These are phyloP conservation scores for Tinea pellionella DNA, from an alignment of 2,888 invertebrate genomes.

Conservation along the genomic window DNA sequence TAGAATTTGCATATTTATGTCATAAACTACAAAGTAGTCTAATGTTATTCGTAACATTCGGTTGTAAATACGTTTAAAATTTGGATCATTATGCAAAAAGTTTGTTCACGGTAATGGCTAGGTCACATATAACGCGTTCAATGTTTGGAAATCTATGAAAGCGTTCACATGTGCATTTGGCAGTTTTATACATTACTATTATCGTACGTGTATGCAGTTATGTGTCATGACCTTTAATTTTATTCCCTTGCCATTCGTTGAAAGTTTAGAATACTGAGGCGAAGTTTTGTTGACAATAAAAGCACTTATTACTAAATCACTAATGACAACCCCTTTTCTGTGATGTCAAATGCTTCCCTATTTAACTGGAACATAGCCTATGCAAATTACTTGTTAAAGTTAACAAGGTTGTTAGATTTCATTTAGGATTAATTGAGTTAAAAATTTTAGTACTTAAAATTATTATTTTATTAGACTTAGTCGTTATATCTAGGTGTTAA, in stretches of 20 bases:
- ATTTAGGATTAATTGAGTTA: neutral
- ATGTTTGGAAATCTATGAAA: too few relatives aligned
- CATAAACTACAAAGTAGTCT: neutral
- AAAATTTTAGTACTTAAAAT: neutral
- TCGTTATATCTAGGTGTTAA: too few relatives aligned
- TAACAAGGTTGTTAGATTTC: neutral
- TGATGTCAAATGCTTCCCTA: neutral
- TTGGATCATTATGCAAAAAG: neutral
- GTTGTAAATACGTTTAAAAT: neutral
- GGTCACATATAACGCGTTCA: too few relatives aligned
- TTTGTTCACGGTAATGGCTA: too few relatives aligned
- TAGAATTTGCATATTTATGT: neutral
- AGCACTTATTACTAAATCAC: neutral
- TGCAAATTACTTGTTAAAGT: conserved; percentile 6
- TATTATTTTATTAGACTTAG: neutral
- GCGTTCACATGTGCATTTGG: too few relatives aligned
- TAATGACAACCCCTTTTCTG: neutral
- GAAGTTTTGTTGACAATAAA: neutral
- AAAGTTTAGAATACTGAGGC: neutral
- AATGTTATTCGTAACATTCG: too few relatives aligned
- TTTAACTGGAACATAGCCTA: neutral
- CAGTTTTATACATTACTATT: too few relatives aligned
- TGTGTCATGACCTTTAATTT: too few relatives aligned
- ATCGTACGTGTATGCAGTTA: too few relatives aligned
- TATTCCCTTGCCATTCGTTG: too few relatives aligned